Base-by-base conservation (phyloP, 2,113 vertebrate genomes). In the Paramormyrops kingsleyae region DNA sequence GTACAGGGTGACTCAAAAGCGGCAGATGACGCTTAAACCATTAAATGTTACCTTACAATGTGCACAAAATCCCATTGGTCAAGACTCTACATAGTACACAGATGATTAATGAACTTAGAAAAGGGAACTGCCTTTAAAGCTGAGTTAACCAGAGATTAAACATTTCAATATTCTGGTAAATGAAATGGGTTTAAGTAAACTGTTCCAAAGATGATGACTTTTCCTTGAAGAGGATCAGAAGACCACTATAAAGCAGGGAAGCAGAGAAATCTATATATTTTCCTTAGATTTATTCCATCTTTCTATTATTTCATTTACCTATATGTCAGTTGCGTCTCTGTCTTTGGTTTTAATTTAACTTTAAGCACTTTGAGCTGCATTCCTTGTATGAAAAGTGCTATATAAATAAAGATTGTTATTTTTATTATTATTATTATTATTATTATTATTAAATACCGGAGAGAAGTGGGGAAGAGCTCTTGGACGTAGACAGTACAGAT, bases 391-490 rank as follows among this genome's bases (percentile, higher is more conserved):
- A 53, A 53, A 19, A 53, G 5, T 53, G 17, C 5, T 53, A 53
- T 19, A 53, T 53, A 53, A 53, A 53, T 53, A 53, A 53, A 53
- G 52, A 53, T 53, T 50, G 0, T 50, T 2, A 1, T 50, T 50
- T 0, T 50, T 21, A 2, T 56, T 56, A 7, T 56, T 56, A 15
- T 50, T 13, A 47, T 47, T 47, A 47, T 47, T 47, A 47, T 47
- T 49, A 4, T 50, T 52, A 52, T 17, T 52, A 52, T 17, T 19
- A 56, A 21, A 62, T 62, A 96, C 95, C 95, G 83, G 66, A 94
- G 89, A 44, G 94, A 95, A 74, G 95, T 96, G 86, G 95, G 95
- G 89, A 96, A 95, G 74, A 96, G 89, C 85, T 96, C 95, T 91
- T 95, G 95, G 44, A 95, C 52, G 42, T 95, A 96, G 24, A 96